Evolutionary conservation across 2,797 vertebrate species (phyloP).

Genomic region (Sebastes umbrosus): DNA sequence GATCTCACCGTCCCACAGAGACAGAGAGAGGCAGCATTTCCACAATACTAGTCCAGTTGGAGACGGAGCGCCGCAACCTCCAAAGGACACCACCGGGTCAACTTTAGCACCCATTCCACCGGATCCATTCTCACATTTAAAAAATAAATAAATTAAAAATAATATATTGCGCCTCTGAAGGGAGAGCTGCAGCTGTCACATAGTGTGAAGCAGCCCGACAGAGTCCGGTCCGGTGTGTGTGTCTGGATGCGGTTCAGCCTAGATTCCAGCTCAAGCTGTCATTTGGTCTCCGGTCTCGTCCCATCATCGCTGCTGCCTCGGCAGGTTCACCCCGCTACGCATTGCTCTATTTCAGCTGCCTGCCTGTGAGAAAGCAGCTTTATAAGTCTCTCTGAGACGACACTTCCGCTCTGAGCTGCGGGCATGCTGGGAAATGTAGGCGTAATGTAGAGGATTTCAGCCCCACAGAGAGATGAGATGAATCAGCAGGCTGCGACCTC

Average conservation of each 20-base stretch:
- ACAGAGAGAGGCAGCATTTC: slow-evolving; percentile 45
- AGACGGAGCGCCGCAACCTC: slow-evolving; percentile 66
- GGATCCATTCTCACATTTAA: slow-evolving; percentile 46
- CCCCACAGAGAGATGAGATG: not conserved
- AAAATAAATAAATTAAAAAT: not conserved
- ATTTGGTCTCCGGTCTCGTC: slow-evolving; percentile 56
- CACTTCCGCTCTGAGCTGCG: slow-evolving; percentile 67
- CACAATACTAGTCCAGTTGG: slow-evolving; percentile 36
- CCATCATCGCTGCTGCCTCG: slow-evolving; percentile 69
- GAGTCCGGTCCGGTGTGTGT: not conserved
- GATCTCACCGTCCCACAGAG: slow-evolving; percentile 37
- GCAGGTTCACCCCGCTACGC: slow-evolving; percentile 76
- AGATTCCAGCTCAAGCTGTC: slow-evolving; percentile 62
- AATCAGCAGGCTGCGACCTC: not conserved
- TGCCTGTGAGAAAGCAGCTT: slow-evolving; percentile 66
- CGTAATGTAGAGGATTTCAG: not conserved
- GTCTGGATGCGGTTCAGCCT: slow-evolving; percentile 52
- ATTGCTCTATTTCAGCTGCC: slow-evolving; percentile 57
- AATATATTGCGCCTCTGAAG: not conserved
- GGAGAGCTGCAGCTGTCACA: slow-evolving; percentile 45
- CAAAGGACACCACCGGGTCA: slow-evolving; percentile 83
- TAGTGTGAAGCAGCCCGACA: not conserved
- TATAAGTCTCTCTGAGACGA: slow-evolving; percentile 73
- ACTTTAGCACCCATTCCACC: slow-evolving; percentile 76
- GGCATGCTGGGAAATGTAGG: slow-evolving; percentile 80